These are phyloP conservation scores for Tiphia femorata DNA, from an alignment of 2,888 invertebrate species.

Conservation along the genomic window DNA sequence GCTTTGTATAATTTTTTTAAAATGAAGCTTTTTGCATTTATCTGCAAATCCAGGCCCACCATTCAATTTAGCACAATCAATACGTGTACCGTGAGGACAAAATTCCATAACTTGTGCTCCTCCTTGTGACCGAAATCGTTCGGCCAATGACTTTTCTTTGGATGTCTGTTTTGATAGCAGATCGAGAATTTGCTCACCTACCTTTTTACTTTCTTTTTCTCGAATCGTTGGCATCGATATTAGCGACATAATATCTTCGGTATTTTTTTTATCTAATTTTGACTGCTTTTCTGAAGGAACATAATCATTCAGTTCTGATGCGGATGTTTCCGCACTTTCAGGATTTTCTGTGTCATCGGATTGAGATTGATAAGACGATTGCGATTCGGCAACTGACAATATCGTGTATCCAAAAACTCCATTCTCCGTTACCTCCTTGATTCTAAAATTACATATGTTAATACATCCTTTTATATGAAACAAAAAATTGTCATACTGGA, in stretches of 20 bases:
- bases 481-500: too few relatives aligned
- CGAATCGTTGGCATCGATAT: slow-evolving; percentile 93
- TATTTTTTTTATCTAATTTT: slow-evolving; percentile 59
- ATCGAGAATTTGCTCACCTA: slow-evolving; percentile 95
- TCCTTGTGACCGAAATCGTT: slow-evolving; percentile 95
- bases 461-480: too few relatives aligned
- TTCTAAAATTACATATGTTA: slow-evolving; percentile 39
- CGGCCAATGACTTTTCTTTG: slow-evolving; percentile 94
- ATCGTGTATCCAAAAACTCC: slow-evolving; percentile 64
- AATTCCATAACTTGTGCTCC: slow-evolving; percentile 95
- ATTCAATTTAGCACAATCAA: slow-evolving; percentile 79
- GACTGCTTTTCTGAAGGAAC: slow-evolving; percentile 57
- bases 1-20: slow-evolving; percentile 94
- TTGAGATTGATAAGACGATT: slow-evolving; percentile 49
- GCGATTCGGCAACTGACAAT: slow-evolving; percentile 56
- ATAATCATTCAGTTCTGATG: slow-evolving; percentile 56
- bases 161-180: slow-evolving; percentile 95
- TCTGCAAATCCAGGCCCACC: slow-evolving; percentile 67
- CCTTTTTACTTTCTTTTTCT: slow-evolving; percentile 94
- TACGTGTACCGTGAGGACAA: slow-evolving; percentile 94
- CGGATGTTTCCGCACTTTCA: slow-evolving; percentile 54
- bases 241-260: slow-evolving; percentile 77
- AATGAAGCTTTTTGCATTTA: slow-evolving; percentile 91
- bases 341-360: slow-evolving; percentile 52
- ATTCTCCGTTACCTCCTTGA: slow-evolving; percentile 66